Evolutionary conservation across 2,797 vertebrate genomes (phyloP).

Genomic region (Chelon auratus): DNA sequence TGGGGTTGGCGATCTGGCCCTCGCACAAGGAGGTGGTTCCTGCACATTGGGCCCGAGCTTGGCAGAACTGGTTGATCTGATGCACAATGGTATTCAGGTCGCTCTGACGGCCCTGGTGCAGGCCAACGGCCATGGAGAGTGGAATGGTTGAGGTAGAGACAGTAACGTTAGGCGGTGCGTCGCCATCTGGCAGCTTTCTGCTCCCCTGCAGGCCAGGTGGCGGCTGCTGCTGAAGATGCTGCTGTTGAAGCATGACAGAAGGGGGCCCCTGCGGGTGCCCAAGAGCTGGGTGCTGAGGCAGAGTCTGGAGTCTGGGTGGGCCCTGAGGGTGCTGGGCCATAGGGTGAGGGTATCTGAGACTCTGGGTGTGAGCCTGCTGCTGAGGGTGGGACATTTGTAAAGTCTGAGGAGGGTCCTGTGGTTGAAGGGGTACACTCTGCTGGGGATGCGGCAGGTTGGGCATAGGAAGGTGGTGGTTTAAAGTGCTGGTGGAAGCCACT

Average conservation of each 20-base stretch:
- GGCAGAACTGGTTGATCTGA: conserved; percentile 99
- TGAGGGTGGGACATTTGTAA: conserved; percentile 86
- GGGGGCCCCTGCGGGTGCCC: conserved; percentile 87
- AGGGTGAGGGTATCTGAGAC: conserved; percentile 89
- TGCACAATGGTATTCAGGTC: conserved; percentile 99
- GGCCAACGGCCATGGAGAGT: conserved; percentile 95
- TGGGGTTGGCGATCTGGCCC: conserved; percentile 99
- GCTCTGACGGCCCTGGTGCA: conserved; percentile 93
- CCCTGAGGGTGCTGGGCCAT: conserved; percentile 87
- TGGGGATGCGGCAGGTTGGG: conserved; percentile 75
- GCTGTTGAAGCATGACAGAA: conserved; percentile 87
- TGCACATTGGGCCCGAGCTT: conserved; percentile 91
- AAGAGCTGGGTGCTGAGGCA: conserved; percentile 83
- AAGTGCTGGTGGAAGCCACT: conserved; percentile 96
- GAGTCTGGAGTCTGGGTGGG: conserved; percentile 73
- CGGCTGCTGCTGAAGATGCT: conserved; percentile 90
- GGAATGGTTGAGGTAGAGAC: conserved; percentile 99
- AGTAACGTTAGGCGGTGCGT: conserved; percentile 98
- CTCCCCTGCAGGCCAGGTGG: conserved; percentile 89
- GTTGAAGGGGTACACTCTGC: conserved; percentile 88
- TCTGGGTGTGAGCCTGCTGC: conserved; percentile 86
- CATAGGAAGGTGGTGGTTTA: conserved; percentile 90
- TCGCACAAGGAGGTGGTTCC: conserved; percentile 97
- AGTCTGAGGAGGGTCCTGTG: conserved; percentile 86
- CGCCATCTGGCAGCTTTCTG: conserved; percentile 94